Base-by-base conservation (phyloP, 1,140 invertebrate species). In the Neodiprion virginianus region DNA sequence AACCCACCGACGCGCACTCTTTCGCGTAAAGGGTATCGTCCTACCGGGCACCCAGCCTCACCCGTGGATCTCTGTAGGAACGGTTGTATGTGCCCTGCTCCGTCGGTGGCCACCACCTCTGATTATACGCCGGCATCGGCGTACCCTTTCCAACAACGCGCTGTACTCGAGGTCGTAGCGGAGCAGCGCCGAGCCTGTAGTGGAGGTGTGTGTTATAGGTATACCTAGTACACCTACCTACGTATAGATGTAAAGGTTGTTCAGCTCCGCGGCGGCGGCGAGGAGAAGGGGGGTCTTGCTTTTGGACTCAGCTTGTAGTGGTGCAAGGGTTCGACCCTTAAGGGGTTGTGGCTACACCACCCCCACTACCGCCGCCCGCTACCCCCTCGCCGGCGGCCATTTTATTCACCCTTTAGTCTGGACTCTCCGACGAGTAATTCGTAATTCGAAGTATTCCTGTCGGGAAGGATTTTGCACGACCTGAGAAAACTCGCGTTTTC, bases 281-380 rank as follows among this genome's bases (percentile, higher is more conserved):
- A 69, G 75, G 74, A 73, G 74, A 71, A 72, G 75, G 69, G 73
- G 40, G 65, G 76, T 61, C 53, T 12, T 74, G 74, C 74, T 67
- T 53, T 61, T 69, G 67, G 67, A 28, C 67, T 50, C 74, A 75
- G 83, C 83, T 81, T 77, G 78, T 79, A 79, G 80, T 78, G 76
- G 82, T 82, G 86, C 83, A 85, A 88, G 86, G 86, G 86, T 88
- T 87, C 87, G 86, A 88, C 87, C 87, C 87, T 88, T 88, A 87
- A 87, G 87, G 87, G 87, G 87, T 88, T 88, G 87, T 87, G 87
- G 87, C 87, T 88, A 88, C 84, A 88, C 28, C 85, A 84, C 81
- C 83, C 80, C 78, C 81, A 82, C 81, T 81, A 77, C 80, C 86
- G 74, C 74, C 83, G 79, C 82, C 82, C 81, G 80, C 83, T 80